Percentiles rank a stretch among this genome's conserved stretches.
Evolutionary conservation across 2,797 vertebrate genomes (phyloP).

Genomic region (Microhierax caerulescens): DNA sequence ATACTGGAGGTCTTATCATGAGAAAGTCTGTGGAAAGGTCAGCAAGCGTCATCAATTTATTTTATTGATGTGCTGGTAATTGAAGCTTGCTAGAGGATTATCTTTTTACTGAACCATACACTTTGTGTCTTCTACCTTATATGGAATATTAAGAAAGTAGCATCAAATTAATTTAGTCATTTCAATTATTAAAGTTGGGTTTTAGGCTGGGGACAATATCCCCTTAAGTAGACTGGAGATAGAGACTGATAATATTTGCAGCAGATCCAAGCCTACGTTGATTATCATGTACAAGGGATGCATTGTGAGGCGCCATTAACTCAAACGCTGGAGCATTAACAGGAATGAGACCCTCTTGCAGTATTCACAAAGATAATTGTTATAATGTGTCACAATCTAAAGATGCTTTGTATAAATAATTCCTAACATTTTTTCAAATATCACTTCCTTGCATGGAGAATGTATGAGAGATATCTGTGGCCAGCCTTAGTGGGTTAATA

Average conservation of each 20-base stretch:
- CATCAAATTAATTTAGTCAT: background rate
- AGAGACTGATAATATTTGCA: background rate
- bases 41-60: background rate
- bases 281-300: background rate
- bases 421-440: background rate
- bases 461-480: background rate
- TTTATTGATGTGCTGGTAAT: background rate
- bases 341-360: background rate
- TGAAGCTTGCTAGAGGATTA: background rate
- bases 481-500: background rate
- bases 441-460: background rate
- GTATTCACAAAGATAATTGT: background rate
- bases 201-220: background rate
- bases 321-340: background rate
- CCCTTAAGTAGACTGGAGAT: background rate
- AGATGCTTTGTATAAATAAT: background rate
- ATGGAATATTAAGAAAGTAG: background rate
- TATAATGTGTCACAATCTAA: background rate
- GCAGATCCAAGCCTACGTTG: background rate
- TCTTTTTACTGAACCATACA: background rate
- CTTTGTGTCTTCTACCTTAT: background rate
- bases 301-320: background rate
- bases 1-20: background rate
- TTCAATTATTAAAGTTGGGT: background rate
- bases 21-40: background rate